Conservation (phyloP, 1,140 invertebrate species). For the Hirudo medicinalis region DNA sequence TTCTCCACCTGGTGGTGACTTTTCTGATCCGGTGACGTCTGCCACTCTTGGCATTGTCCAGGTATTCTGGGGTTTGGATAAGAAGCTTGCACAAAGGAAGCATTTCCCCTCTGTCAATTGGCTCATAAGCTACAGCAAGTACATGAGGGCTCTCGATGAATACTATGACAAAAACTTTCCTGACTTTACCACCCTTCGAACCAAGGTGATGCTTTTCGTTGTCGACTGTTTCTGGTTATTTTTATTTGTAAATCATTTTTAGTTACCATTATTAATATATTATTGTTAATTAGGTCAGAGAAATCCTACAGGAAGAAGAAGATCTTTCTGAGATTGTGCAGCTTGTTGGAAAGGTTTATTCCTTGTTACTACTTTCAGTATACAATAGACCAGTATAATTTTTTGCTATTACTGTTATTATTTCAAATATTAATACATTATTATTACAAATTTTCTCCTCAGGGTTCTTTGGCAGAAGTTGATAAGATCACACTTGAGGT, state of each 20-base stretch:
- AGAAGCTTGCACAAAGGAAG: slow-evolving; percentile 96
- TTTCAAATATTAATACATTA: too few species aligned
- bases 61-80: slow-evolving; percentile 99
- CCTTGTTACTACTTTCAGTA: too few species aligned
- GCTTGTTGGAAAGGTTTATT: slow-evolving; percentile 75
- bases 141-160: slow-evolving; percentile 91
- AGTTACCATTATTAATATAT: background rate
- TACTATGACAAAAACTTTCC: slow-evolving; percentile 97
- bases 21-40: slow-evolving; percentile 98
- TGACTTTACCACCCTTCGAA: slow-evolving; percentile 82
- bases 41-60: slow-evolving; percentile 98
- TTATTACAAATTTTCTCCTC: too few species aligned
- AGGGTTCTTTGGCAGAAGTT: slow-evolving; percentile 86
- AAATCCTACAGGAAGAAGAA: slow-evolving; percentile 85
- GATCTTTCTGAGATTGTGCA: slow-evolving; percentile 99
- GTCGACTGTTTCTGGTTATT: background rate
- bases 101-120: slow-evolving; percentile 99
- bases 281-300: slow-evolving; percentile 28
- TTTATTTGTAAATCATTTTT: background rate
- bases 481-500: slow-evolving; percentile 99
- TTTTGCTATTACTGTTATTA: background rate
- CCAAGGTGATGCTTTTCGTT: slow-evolving; percentile 37
- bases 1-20: slow-evolving; percentile 98
- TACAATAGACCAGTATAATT: too few species aligned
- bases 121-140: slow-evolving; percentile 99